Percentiles rank a stretch among this genome's conserved stretches.
Conservation (phyloP, 2,888 invertebrate genomes). For the Cataglyphis livida region DNA sequence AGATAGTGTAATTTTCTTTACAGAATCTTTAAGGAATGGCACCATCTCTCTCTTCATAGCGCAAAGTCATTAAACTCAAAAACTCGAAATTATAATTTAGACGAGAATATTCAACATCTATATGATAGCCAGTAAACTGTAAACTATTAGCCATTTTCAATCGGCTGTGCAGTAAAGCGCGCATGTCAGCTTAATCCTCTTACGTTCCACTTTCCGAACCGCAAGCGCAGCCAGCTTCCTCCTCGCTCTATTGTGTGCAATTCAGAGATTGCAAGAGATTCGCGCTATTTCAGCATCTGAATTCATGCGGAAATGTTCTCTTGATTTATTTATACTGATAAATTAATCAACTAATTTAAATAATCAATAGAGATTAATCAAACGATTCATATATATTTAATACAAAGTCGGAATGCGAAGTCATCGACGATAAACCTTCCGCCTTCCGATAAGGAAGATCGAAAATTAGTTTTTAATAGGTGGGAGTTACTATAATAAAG, state of each 20-base stretch:
- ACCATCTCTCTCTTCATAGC: neutral
- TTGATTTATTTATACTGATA: neutral
- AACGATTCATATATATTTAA: neutral
- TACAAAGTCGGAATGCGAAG: neutral
- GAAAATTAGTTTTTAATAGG: constrained; percentile 38
- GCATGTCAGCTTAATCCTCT: constrained; percentile 6
- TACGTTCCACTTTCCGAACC: constrained; percentile 9
- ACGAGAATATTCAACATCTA: neutral
- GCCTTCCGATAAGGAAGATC: constrained; percentile 1
- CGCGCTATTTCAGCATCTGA: neutral
- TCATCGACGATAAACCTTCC: neutral
- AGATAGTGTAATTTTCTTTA: neutral
- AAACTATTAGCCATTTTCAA: neutral
- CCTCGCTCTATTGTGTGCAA: neutral
- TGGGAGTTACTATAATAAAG: constrained; percentile 41
- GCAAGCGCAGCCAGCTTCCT: neutral
- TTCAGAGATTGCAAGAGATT: neutral
- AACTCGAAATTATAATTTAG: neutral
- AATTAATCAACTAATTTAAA: neutral
- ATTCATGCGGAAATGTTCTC: neutral
- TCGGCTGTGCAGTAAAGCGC: neutral
- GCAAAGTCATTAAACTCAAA: neutral
- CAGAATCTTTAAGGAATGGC: neutral
- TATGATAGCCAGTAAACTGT: neutral
- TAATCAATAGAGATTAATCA: constrained; percentile 5